phyloP scores from a whole-genome alignment of 2,888 invertebrate genomes.

The Trissolcus japonicus region DNA sequence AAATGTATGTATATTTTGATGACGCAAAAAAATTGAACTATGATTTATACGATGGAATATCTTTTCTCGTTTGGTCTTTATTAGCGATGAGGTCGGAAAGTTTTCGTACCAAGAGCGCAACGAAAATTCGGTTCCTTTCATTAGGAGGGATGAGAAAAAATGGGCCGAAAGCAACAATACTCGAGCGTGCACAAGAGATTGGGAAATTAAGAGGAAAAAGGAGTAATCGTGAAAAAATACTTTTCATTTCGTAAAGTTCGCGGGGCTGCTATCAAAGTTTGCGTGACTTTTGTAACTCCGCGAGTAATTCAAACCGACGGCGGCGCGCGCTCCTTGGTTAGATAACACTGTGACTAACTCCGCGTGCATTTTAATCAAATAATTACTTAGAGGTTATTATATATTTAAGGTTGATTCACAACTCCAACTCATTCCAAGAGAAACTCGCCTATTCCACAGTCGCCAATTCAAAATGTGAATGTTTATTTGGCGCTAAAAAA shows the following conservation, averaged over 20 bases:
- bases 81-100: constrained; percentile 23
- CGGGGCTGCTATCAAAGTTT: constrained; percentile 50
- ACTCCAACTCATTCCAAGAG: too few species aligned
- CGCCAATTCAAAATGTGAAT: too few species aligned
- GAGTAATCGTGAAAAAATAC: constrained; percentile 57
- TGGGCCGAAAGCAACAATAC: constrained; percentile 34
- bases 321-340: constrained; percentile 49
- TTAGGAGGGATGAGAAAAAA: constrained; percentile 45
- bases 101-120: constrained; percentile 13
- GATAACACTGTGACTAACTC: constrained; percentile 63
- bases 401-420: too few species aligned
- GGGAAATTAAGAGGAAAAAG: constrained; percentile 54
- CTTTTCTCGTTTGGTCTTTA: constrained; percentile 32
- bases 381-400: constrained; percentile 58
- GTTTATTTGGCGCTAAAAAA: too few species aligned
- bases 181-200: constrained; percentile 48
- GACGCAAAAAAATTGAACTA: constrained; percentile 23
- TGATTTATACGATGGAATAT: constrained; percentile 29
- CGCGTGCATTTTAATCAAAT: constrained; percentile 62
- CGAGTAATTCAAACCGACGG: constrained; percentile 58
- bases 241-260: constrained; percentile 55
- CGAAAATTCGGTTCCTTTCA: constrained; percentile 35
- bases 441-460: too few species aligned
- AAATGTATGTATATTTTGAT: too few species aligned
- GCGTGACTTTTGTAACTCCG: constrained; percentile 54